Base-by-base conservation (phyloP, 2,888 invertebrate species). In the Trisateles emortualis region DNA sequence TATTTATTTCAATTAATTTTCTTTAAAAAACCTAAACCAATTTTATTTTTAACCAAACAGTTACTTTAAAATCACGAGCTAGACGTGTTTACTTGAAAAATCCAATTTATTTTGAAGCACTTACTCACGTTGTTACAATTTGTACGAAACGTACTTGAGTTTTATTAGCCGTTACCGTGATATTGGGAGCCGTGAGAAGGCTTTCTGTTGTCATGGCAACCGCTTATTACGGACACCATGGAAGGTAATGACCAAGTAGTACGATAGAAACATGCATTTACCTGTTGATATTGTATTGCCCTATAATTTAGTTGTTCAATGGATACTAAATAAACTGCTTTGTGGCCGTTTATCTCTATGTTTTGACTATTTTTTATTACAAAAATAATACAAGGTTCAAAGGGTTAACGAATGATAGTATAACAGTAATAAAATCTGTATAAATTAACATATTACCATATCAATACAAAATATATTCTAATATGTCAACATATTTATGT, bases 121-220 rank as follows among this genome's bases (percentile, higher is more conserved):
- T 74, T 65, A 68, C 59, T 59, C 47, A 55, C 64, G 57, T 64
- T 56, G 58, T 59, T 36, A 64, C 52, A 57, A 64, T 62, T 67
- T 85, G 78, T 78, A 78, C 79, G 74, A 74, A 78, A 74, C 78
- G 79, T 72, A 81, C 84, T 86, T 79, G 82, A 80, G 68, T 84
- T 86, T 87, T 86, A 88, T 86, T 77, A 83, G 78, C 80, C 81
- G 81, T 86, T 86, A 83, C 76, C 71, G 74, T 83, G 81, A 84
- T 84, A 86, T 86, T 84, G 81, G 81, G 76, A 73, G 69, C 64
- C 59, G 72, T 74, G 70, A 68, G 70, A 74, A 71, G 57, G 77
- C 56, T 70, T 59, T 64, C 50, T 64, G 81, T 79, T 69, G 66
- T 72, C 68, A 76, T 78, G 59, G 68, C 52, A 75, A 79, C 74